These are phyloP conservation scores for Melanargia galathea DNA, from an alignment of 2,888 invertebrate species.

Conservation along the genomic window DNA sequence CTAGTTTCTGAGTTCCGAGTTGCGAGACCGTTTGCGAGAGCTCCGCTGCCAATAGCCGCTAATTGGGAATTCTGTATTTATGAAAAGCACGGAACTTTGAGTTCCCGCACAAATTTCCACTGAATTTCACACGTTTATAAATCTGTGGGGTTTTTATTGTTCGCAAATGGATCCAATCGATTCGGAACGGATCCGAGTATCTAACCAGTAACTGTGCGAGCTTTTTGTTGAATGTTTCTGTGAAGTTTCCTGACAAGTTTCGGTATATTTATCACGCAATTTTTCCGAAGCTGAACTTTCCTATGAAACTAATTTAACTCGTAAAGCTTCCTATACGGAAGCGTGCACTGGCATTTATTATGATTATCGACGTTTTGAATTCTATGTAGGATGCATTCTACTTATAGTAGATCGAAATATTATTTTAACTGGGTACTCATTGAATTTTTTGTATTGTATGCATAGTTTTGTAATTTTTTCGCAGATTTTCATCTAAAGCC, in stretches of 20 bases:
- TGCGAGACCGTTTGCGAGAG: constrained; percentile 22
- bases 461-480: too few species aligned
- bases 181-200: not conserved
- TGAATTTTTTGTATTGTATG: too few species aligned
- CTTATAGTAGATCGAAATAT: too few species aligned
- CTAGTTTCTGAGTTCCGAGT: constrained; percentile 29
- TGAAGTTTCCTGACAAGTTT: not conserved
- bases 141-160: constrained; percentile 12
- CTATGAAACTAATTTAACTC: not conserved
- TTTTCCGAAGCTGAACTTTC: not conserved
- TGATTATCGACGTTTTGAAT: too few species aligned
- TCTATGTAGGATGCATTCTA: too few species aligned
- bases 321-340: not conserved
- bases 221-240: not conserved
- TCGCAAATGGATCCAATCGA: constrained; percentile 3
- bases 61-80: constrained; percentile 42
- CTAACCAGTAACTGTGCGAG: not conserved
- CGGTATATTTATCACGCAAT: constrained; percentile 2
- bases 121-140: constrained; percentile 22
- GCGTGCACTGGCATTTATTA: too few species aligned
- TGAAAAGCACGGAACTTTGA: constrained; percentile 28
- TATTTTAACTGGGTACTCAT: too few species aligned
- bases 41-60: constrained; percentile 43
- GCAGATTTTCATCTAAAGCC: too few species aligned
- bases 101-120: constrained; percentile 11